Conservation (phyloP, 2,888 invertebrate genomes). For the Cephus runcator region DNA sequence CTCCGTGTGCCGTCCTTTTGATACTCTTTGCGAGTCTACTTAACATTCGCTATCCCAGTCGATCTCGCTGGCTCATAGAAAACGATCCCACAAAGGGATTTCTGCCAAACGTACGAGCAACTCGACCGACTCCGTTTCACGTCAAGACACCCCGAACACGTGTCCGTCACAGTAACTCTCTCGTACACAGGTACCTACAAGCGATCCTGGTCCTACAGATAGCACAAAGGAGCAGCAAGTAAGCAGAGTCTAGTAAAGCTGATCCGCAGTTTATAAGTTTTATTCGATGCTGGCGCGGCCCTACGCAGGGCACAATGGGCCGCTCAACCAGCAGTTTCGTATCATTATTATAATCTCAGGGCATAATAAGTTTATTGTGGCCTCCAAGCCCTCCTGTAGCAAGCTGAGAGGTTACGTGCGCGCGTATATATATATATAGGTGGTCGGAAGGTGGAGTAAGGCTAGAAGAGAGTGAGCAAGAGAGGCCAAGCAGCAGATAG, state of each 20-base stretch:
- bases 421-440: not conserved
- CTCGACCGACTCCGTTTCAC: not conserved
- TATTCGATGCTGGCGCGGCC: not conserved
- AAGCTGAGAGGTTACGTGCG: not conserved
- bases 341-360: constrained; percentile 9
- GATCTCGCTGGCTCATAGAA: not conserved
- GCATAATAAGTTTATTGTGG: constrained; percentile 11
- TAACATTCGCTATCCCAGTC: not conserved
- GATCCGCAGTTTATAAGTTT: constrained; percentile 8
- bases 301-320: not conserved
- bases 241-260: not conserved
- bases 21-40: not conserved
- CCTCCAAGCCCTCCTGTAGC: not conserved
- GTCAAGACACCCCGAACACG: not conserved
- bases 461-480: not conserved
- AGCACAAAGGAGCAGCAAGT: not conserved
- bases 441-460: not conserved
- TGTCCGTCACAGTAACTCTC: not conserved
- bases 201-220: not conserved
- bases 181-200: not conserved
- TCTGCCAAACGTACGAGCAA: not conserved
- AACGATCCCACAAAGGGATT: not conserved
- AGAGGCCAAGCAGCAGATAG: not conserved
- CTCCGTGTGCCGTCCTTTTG: not conserved
- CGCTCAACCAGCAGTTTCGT: constrained; percentile 6